phyloP scores from a whole-genome alignment of 2,888 invertebrate genomes.

The Hipparchia sbordonii region DNA sequence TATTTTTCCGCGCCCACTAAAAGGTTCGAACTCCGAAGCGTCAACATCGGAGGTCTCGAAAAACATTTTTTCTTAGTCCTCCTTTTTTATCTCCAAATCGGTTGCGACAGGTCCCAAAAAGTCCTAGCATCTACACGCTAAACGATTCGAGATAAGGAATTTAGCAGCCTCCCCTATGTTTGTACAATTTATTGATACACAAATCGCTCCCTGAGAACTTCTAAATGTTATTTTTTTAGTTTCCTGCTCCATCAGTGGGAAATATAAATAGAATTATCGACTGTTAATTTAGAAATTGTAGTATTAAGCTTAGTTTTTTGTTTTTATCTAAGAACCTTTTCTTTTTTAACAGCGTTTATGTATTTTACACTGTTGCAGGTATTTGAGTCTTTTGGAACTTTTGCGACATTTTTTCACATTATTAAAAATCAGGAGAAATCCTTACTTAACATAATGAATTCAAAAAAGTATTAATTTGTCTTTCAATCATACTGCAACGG shows the following conservation, averaged over 20 bases:
- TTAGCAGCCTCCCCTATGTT: constrained; percentile 73
- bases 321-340: constrained; percentile 5
- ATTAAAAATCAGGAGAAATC: too few relatives aligned
- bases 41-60: constrained; percentile 39
- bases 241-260: constrained; percentile 65
- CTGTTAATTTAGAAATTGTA: constrained; percentile 22
- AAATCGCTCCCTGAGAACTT: constrained; percentile 54
- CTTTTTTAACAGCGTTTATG: neutral
- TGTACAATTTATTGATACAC: constrained; percentile 63
- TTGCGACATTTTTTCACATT: too few relatives aligned
- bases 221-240: constrained; percentile 54
- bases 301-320: constrained; percentile 16
- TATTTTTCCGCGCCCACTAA: constrained; percentile 25
- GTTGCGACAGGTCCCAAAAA: constrained; percentile 43
- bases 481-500: too few relatives aligned
- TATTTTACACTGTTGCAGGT: too few relatives aligned
- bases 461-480: too few relatives aligned
- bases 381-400: too few relatives aligned
- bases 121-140: constrained; percentile 49
- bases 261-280: constrained; percentile 72
- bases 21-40: constrained; percentile 27
- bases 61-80: constrained; percentile 22
- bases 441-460: too few relatives aligned
- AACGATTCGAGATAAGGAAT: constrained; percentile 74
- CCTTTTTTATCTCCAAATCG: constrained; percentile 39